These are phyloP conservation scores for Xiphophorus maculatus DNA, from an alignment of 2,113 vertebrate species.

Conservation along the genomic window DNA sequence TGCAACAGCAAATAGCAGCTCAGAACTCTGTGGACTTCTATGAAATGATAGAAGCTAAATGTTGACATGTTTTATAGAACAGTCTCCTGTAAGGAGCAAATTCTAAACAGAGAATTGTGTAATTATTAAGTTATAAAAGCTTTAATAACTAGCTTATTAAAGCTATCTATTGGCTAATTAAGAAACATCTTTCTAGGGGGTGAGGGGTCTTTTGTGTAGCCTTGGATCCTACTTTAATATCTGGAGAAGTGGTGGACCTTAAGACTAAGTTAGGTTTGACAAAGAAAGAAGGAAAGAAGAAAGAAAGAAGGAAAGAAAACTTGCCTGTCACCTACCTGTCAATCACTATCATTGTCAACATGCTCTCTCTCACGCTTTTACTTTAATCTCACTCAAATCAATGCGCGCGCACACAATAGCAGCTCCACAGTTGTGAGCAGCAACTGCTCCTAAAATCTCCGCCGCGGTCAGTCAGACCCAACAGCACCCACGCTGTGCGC, in stretches of 20 bases:
- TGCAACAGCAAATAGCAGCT: background rate
- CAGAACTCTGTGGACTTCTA: background rate
- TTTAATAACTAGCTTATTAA: background rate
- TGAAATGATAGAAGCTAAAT: background rate
- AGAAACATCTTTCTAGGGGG: background rate
- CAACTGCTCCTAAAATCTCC: conserved; percentile 23
- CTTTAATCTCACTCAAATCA: background rate
- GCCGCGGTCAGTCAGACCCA: conserved; percentile 37
- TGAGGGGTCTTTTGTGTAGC: conserved; percentile 10
- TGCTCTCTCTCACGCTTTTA: conserved; percentile 10
- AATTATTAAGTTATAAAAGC: background rate
- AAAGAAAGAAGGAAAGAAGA: background rate
- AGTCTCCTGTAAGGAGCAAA: too few relatives aligned
- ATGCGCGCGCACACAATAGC: conserved; percentile 32
- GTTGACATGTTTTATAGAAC: too few relatives aligned
- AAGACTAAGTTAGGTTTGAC: background rate
- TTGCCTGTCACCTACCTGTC: conserved; percentile 37
- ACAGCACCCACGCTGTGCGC: conserved; percentile 39
- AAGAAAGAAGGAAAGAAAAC: background rate
- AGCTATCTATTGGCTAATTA: background rate
- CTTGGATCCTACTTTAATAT: conserved; percentile 7
- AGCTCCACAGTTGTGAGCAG: conserved; percentile 18
- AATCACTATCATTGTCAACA: conserved; percentile 44
- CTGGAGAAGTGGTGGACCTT: background rate
- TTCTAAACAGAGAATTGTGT: background rate